phyloP scores from a whole-genome alignment of 2,888 invertebrate species.

The Drosophila kanekoi region DNA sequence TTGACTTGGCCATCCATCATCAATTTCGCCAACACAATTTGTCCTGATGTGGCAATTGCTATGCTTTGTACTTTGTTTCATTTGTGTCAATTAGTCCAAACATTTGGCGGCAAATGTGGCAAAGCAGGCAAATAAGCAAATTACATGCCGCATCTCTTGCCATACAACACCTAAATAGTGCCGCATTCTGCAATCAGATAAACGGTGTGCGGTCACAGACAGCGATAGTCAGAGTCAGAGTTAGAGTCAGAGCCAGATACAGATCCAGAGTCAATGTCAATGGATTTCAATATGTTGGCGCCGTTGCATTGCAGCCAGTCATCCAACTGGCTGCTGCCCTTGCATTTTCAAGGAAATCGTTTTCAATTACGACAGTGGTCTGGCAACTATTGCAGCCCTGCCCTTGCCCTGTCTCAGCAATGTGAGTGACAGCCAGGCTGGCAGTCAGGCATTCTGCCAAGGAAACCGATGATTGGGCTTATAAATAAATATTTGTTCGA shows the following conservation, averaged over 20 bases:
- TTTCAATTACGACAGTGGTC: slow-evolving; percentile 71
- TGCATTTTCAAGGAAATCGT: slow-evolving; percentile 72
- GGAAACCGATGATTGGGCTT: slow-evolving; percentile 40
- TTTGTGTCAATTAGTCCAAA: slow-evolving; percentile 72
- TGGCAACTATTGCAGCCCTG: slow-evolving; percentile 62
- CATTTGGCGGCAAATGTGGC: slow-evolving; percentile 31
- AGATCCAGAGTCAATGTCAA: slow-evolving; percentile 51
- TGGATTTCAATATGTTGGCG: slow-evolving; percentile 71
- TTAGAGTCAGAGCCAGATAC: slow-evolving; percentile 5
- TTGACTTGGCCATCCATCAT: slow-evolving; percentile 60
- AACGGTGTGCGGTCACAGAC: slow-evolving; percentile 27
- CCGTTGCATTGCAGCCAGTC: slow-evolving; percentile 40
- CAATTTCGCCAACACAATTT: slow-evolving; percentile 45
- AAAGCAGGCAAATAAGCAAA: slow-evolving; percentile 51
- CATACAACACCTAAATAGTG: slow-evolving; percentile 31
- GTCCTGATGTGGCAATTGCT: slow-evolving; percentile 52
- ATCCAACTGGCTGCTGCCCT: slow-evolving; percentile 54
- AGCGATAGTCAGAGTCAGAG: background rate
- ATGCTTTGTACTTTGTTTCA: slow-evolving; percentile 47
- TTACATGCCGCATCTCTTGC: slow-evolving; percentile 42
- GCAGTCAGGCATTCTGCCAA: slow-evolving; percentile 1
- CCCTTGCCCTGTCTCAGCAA: slow-evolving; percentile 61
- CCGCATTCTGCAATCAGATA: slow-evolving; percentile 50
- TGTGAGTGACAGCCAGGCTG: slow-evolving; percentile 40
- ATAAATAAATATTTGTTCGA: slow-evolving; percentile 76